Evolutionary conservation across 2,113 vertebrate genomes (phyloP).

Genomic region (Planiliza haematocheilus): DNA sequence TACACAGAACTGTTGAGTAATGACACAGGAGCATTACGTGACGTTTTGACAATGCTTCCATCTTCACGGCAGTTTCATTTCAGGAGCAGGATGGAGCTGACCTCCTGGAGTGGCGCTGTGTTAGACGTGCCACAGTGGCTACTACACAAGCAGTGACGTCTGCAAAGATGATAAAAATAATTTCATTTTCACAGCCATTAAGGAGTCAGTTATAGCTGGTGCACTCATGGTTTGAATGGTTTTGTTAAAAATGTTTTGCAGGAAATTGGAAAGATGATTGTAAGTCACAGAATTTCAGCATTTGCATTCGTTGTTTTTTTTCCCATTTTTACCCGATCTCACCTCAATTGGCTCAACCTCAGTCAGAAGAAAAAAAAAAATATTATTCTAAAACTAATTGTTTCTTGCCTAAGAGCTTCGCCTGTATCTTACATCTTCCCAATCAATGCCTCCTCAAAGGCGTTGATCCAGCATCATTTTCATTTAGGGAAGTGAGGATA

Average conservation of each 20-base stretch:
- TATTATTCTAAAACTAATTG: too few species aligned
- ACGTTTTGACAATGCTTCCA: constrained; percentile 54
- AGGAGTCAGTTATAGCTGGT: background rate
- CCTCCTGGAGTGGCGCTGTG: constrained; percentile 12
- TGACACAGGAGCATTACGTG: constrained; percentile 49
- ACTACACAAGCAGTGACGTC: constrained; percentile 18
- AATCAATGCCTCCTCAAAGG: background rate
- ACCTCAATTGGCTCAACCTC: too few species aligned
- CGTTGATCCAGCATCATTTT: constrained; percentile 15
- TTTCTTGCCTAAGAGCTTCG: background rate
- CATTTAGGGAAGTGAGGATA: background rate
- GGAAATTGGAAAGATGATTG: constrained; percentile 16
- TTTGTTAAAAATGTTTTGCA: background rate
- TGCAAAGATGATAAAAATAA: constrained; percentile 8
- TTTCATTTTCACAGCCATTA: background rate
- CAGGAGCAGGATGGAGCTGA: constrained; percentile 46
- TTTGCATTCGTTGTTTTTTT: background rate
- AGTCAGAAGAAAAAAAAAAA: too few species aligned
- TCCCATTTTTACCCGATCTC: background rate
- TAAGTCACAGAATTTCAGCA: background rate
- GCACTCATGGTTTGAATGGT: background rate
- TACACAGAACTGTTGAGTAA: constrained; percentile 59
- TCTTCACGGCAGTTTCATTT: constrained; percentile 42
- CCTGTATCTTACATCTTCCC: background rate
- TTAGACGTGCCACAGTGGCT: background rate